These are phyloP conservation scores for Pheosia tremula DNA, from an alignment of 2,888 invertebrate species.

Conservation along the genomic window DNA sequence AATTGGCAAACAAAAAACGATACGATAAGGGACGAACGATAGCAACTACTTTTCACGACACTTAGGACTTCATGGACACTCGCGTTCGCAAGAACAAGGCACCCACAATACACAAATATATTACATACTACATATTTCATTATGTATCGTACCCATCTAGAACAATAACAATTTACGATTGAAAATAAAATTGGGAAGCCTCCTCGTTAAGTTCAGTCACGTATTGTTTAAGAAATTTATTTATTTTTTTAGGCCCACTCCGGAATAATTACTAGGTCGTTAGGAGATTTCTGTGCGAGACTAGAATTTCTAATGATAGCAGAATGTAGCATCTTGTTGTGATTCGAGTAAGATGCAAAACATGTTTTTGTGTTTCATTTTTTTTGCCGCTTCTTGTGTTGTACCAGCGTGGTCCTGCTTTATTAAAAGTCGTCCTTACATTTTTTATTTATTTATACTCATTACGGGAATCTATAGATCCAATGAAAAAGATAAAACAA, in stretches of 20 bases:
- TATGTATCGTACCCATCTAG: background rate
- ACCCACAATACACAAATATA: no score
- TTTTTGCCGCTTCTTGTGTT: no score
- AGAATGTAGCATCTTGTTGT: slow-evolving; percentile 1
- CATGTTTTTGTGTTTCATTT: background rate
- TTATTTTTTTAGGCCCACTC: slow-evolving; percentile 48
- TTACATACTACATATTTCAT: background rate
- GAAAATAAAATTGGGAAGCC: slow-evolving; percentile 28
- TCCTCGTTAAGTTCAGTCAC: slow-evolving; percentile 44
- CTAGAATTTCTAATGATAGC: slow-evolving; percentile 39
- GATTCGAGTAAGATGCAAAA: background rate
- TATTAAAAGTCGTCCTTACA: no score
- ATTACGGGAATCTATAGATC: no score
- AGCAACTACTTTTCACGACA: no score
- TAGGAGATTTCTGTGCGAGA: slow-evolving; percentile 47
- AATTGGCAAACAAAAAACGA: no score
- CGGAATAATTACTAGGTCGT: slow-evolving; percentile 54
- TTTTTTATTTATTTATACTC: no score
- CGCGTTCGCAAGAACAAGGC: no score
- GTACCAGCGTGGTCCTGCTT: no score
- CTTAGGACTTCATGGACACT: no score
- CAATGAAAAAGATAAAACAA: no score
- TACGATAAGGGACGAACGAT: no score
- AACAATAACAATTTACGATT: slow-evolving; percentile 38
- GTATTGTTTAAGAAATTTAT: slow-evolving; percentile 51